Base-by-base conservation (phyloP, 2,797 vertebrate species). In the Cynopterus sphinx region DNA sequence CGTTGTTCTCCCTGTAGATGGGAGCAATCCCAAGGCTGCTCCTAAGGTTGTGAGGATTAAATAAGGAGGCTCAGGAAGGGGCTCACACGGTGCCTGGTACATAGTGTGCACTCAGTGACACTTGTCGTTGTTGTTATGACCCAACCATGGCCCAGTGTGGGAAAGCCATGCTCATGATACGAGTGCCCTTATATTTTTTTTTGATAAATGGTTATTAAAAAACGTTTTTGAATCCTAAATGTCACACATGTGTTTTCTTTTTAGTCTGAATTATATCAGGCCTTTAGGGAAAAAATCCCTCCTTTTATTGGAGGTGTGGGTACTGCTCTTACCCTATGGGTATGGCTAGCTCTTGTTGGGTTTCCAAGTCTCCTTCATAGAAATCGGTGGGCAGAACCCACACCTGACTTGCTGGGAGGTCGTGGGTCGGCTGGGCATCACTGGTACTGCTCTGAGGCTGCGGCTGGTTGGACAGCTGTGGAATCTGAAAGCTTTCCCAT, bases 211-310 rank as follows among this genome's bases (percentile, higher is more conserved):
- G 65, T 70, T 94, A 49, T 90, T 84, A 22, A 28, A 41, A 41
- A 88, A 85, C 55, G 41, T 49, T 31, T 90, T 90, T 11, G 61
- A 39, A 65, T 93, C 70, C 63, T 87, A 49, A 90, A 67, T 92
- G 55, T 95, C 88, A 92, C 49, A 84, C 75, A 51, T 87, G 24
- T 96, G 49, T 67, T 84, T 92, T 94, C 17, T 61, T 95, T 93
- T 95, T 59, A 61, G 59, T 81, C 46, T 95, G 55, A 93, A 85
- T 86, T 53, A 65, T 33, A 85, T 96, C 16, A 57, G 73, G 10
- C n/a, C 65, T 93, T 74, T 67, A 70, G 74, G 75, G 15, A 53
- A 31, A 59, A 71, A 61, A 61, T 6, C 7, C 59, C 41, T n/a
- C 15, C 36, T 15, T 61, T 41, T 96, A 53, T 22, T 46, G 63